phyloP scores from a whole-genome alignment of 2,797 vertebrate genomes.

The Emys orbicularis region DNA sequence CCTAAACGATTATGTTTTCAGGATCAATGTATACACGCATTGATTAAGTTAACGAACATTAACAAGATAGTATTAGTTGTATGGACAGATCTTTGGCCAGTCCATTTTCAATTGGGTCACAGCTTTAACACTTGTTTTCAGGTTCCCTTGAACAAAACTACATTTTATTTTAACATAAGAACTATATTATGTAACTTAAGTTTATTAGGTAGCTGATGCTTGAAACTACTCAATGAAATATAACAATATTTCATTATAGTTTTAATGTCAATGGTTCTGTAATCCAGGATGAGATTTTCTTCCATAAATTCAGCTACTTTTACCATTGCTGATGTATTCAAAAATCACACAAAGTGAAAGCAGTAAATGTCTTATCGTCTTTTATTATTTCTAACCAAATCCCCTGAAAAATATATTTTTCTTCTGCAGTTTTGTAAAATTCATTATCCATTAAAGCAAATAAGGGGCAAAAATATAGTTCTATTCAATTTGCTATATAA shows the following conservation, averaged over 20 bases:
- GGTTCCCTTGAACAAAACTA: not conserved
- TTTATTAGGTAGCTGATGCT: not conserved
- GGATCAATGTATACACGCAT: not conserved
- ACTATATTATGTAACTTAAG: not conserved
- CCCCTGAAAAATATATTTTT: conserved; percentile 24
- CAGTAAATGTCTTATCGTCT: conserved; percentile 27
- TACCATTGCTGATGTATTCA: not conserved
- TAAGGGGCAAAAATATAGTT: not conserved
- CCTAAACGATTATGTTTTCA: not conserved
- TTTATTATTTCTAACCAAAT: not conserved
- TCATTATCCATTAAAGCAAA: not conserved
- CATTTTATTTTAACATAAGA: not conserved
- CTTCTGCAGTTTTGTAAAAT: not conserved
- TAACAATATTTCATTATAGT: not conserved
- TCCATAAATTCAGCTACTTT: conserved; percentile 23
- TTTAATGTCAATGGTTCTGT: not conserved
- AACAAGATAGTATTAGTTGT: not conserved
- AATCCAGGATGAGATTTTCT: not conserved
- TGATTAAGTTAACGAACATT: not conserved
- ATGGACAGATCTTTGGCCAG: not conserved
- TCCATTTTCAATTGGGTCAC: not conserved
- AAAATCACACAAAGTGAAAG: conserved; percentile 30
- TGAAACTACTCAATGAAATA: not conserved
- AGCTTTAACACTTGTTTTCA: not conserved
- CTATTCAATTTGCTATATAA: not conserved